These are phyloP conservation scores for Drosophila meridionalis DNA, from an alignment of 2,888 invertebrate species.

Conservation along the genomic window DNA sequence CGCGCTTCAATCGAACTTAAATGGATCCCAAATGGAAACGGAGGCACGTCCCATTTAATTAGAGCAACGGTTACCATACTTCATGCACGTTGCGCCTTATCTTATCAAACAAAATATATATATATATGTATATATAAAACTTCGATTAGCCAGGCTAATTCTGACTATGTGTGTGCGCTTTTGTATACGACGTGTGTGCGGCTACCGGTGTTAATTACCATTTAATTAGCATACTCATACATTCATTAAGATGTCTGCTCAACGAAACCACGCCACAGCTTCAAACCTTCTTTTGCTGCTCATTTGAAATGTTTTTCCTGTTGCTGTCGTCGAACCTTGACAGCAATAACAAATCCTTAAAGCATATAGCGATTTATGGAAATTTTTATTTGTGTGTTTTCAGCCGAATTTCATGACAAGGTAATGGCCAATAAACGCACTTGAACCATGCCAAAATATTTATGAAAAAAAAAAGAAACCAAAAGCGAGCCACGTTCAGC, in stretches of 20 bases:
- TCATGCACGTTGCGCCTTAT: conserved; percentile 63
- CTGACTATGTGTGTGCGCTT: neutral
- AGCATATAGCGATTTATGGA: conserved; percentile 33
- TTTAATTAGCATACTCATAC: conserved; percentile 58
- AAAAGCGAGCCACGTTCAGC: conserved; percentile 45
- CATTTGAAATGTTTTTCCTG: conserved; percentile 40
- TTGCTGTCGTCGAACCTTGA: conserved; percentile 33
- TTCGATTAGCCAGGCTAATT: conserved; percentile 31
- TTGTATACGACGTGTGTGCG: conserved; percentile 16
- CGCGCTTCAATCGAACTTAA: conserved; percentile 26
- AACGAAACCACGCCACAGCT: conserved; percentile 32
- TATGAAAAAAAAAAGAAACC: conserved; percentile 21
- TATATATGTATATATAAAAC: conserved; percentile 13
- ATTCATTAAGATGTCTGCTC: conserved; percentile 69
- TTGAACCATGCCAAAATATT: conserved; percentile 60
- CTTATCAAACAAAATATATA: conserved; percentile 57
- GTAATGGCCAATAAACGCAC: conserved; percentile 68
- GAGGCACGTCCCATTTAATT: conserved; percentile 73
- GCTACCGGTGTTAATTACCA: conserved; percentile 56
- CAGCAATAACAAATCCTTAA: neutral
- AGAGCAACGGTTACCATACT: conserved; percentile 36
- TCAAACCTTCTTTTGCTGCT: neutral
- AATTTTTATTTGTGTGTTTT: conserved; percentile 19
- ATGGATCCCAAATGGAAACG: conserved; percentile 46
- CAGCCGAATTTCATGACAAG: conserved; percentile 49